Percentiles rank a stretch among this genome's conserved stretches.
These are phyloP conservation scores for Nemoura dubitans DNA, from an alignment of 2,888 invertebrate genomes.

Conservation along the genomic window DNA sequence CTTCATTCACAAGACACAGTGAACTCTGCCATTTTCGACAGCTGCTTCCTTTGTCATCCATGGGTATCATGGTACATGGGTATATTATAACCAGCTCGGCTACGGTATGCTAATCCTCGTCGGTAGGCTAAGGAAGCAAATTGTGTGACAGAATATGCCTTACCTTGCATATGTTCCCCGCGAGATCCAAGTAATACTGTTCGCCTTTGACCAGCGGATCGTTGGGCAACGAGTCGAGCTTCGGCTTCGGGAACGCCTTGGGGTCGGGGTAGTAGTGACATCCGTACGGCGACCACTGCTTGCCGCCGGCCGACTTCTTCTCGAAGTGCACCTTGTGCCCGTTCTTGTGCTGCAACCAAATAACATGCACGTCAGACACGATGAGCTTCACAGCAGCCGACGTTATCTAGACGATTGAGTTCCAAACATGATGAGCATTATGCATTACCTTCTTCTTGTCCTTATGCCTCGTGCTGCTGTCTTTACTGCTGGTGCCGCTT, in stretches of 20 bases:
- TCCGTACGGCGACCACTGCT: constrained; percentile 87
- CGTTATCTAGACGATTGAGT: no score
- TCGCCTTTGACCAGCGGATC: constrained; percentile 88
- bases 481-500: constrained; percentile 60
- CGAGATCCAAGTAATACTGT: constrained; percentile 93
- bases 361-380: background rate
- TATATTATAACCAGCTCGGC: no score
- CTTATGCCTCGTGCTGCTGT: constrained; percentile 59
- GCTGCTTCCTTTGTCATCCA: no score
- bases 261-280: constrained; percentile 91
- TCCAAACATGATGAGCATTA: no score
- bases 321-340: constrained; percentile 68
- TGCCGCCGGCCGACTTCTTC: constrained; percentile 55
- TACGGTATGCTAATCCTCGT: no score
- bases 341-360: constrained; percentile 56
- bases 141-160: no score
- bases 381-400: background rate
- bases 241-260: constrained; percentile 84
- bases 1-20: no score
- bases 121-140: no score
- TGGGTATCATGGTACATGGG: no score
- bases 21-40: no score
- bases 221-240: constrained; percentile 84
- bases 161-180: constrained; percentile 90
- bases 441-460: constrained; percentile 63